phyloP scores from a whole-genome alignment of 1,140 invertebrate species.

The Cydia amplana region DNA sequence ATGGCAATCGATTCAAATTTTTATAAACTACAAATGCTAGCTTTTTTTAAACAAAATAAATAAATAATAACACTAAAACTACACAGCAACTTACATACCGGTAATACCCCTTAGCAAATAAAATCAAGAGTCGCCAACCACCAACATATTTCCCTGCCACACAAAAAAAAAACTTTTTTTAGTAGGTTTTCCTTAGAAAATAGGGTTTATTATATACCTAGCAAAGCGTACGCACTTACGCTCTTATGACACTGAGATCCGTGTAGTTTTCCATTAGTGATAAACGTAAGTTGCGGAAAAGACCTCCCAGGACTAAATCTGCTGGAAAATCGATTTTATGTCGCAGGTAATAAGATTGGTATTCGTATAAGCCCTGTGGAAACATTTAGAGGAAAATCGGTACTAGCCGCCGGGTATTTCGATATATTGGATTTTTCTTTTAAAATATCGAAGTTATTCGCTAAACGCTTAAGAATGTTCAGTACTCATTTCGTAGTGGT shows the following conservation, averaged over 20 bases:
- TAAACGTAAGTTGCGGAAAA: neutral
- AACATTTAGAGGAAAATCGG: neutral
- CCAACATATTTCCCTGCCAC: no score
- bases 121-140: no score
- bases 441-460: neutral
- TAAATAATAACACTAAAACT: no score
- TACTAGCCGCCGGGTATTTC: neutral
- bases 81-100: no score
- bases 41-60: no score
- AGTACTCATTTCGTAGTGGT: no score
- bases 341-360: neutral
- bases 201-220: neutral
- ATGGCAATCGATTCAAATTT: no score
- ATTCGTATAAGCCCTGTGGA: neutral
- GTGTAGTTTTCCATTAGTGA: neutral
- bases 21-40: no score
- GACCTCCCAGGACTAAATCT: neutral
- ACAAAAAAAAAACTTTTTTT: no score
- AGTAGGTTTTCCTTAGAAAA: no score
- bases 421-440: neutral
- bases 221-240: neutral
- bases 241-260: neutral
- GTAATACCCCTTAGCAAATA: no score
- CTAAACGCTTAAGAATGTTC: neutral
- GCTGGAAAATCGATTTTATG: neutral